Conservation (phyloP, 1,140 invertebrate genomes). For the Trichonephila clavipes region DNA sequence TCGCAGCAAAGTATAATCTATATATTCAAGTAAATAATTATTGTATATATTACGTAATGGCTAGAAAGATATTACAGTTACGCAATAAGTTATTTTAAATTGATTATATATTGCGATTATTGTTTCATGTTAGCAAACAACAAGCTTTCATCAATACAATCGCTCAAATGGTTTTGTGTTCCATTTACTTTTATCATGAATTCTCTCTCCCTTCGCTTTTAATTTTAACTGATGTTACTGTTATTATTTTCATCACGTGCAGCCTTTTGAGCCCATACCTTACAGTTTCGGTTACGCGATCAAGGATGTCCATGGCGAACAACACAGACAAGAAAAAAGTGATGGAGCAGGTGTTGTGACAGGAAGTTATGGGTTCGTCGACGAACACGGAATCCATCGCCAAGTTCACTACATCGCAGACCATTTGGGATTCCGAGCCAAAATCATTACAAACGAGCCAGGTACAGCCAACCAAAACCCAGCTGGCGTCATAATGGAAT, state of each 20-base stretch:
- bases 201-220: no score
- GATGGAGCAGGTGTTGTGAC: slow-evolving; percentile 55
- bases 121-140: no score
- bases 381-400: slow-evolving; percentile 41
- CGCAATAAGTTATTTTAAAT: no score
- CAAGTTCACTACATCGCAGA: slow-evolving; percentile 76
- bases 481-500: slow-evolving; percentile 68
- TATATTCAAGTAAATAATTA: no score
- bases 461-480: slow-evolving; percentile 71
- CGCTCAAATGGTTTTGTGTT: no score
- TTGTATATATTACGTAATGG: no score
- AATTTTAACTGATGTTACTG: no score
- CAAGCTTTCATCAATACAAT: no score
- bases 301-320: slow-evolving; percentile 8
- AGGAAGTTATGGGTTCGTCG: slow-evolving; percentile 56
- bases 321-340: slow-evolving; percentile 20
- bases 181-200: no score
- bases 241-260: neutral
- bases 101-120: no score
- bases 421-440: slow-evolving; percentile 76
- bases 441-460: slow-evolving; percentile 75
- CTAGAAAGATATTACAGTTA: no score
- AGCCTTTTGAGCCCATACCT: slow-evolving; percentile 36
- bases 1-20: no score
- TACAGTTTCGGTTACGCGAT: slow-evolving; percentile 59